Evolutionary conservation across 2,888 invertebrate genomes (phyloP).

Genomic region (Teleiodes luculella): DNA sequence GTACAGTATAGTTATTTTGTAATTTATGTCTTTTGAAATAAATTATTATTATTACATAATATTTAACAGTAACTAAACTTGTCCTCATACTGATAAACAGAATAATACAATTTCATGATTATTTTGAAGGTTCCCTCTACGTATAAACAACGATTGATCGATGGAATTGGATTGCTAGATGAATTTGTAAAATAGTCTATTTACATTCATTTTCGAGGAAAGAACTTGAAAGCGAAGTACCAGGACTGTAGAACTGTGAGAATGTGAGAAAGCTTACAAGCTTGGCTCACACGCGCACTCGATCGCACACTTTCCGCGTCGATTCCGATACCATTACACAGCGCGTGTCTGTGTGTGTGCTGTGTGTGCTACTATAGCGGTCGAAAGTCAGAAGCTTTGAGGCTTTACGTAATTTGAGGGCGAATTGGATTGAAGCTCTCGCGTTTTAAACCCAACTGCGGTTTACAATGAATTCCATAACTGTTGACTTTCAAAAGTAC

Average conservation of each 20-base stretch:
- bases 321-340: conserved; percentile 51
- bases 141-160: conserved; percentile 9
- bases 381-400: conserved; percentile 58
- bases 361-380: conserved; percentile 34
- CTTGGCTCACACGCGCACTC: conserved; percentile 51
- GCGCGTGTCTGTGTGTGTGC: conserved; percentile 45
- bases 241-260: conserved; percentile 47
- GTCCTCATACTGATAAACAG: background rate
- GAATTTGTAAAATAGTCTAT: too few relatives aligned
- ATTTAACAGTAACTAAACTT: background rate
- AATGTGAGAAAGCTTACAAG: conserved; percentile 42
- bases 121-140: conserved; percentile 5
- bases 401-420: conserved; percentile 68
- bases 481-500: background rate
- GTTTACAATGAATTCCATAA: conserved; percentile 40
- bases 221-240: conserved; percentile 40
- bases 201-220: conserved; percentile 12
- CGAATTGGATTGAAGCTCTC: conserved; percentile 58
- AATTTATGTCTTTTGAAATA: too few relatives aligned
- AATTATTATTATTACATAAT: too few relatives aligned
- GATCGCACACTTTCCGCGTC: conserved; percentile 48
- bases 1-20: too few relatives aligned
- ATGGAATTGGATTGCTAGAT: conserved; percentile 5
- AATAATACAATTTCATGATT: conserved; percentile 11
- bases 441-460: conserved; percentile 43